A percentile compares a stretch with the other conserved stretches of the same genome.
Conservation (phyloP, 2,797 vertebrate species). For the Hoplostethus mediterraneus region DNA sequence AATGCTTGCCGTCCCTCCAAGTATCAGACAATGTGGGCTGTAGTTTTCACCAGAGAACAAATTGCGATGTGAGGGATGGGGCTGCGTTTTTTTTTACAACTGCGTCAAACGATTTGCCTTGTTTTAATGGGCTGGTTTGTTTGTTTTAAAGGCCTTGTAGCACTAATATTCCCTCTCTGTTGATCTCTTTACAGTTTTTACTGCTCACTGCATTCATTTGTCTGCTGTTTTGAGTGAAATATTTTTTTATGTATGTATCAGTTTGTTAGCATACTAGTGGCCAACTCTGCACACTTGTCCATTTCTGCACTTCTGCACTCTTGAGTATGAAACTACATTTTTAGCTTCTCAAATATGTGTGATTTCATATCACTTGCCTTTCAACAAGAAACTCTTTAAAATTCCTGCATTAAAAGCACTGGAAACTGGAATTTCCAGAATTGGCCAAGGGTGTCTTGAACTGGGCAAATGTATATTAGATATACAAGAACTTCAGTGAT, state of each 20-base stretch:
- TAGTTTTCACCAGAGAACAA: conserved; percentile 60
- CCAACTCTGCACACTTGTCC: conserved; percentile 6
- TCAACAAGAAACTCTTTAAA: too few species aligned
- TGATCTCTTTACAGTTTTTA: conserved; percentile 22
- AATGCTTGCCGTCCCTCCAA: conserved; percentile 45
- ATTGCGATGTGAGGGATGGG: conserved; percentile 55
- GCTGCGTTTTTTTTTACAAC: conserved; percentile 56
- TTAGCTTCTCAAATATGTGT: too few species aligned
- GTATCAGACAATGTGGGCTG: conserved; percentile 47
- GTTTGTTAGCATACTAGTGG: conserved; percentile 4
- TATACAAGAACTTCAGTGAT: too few species aligned
- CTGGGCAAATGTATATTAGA: too few species aligned
- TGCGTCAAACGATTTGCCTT: conserved; percentile 63
- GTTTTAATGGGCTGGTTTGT: conserved; percentile 70
- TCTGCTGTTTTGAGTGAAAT: conserved; percentile 33
- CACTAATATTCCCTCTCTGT: conserved; percentile 53
- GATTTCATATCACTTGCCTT: too few species aligned
- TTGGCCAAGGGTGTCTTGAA: too few species aligned
- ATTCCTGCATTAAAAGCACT: too few species aligned
- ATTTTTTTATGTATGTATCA: conserved; percentile 5
- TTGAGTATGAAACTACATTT: too few species aligned
- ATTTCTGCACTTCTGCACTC: too few species aligned
- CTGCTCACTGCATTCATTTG: conserved; percentile 19
- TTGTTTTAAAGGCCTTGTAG: conserved; percentile 65
- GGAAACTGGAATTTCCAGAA: too few species aligned